Evolutionary conservation across 2,888 invertebrate species (phyloP).

Genomic region (Chymomyza procnemis): DNA sequence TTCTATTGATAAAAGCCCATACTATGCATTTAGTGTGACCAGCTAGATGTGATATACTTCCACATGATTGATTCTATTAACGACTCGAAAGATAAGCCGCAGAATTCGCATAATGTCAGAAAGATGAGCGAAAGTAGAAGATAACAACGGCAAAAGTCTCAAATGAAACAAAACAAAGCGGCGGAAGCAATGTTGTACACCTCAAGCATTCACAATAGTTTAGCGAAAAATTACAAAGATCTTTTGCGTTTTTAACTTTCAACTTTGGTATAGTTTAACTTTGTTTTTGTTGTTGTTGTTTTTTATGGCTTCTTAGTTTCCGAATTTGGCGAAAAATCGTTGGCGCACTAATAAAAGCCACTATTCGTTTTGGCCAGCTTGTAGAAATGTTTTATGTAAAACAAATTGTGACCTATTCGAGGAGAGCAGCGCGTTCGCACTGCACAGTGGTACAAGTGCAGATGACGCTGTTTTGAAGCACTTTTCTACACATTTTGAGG

Average conservation of each 20-base stretch:
- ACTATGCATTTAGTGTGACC: too few relatives aligned
- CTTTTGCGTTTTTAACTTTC: slow-evolving; percentile 3
- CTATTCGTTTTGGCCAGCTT: not conserved
- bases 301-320: not conserved
- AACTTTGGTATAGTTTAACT: slow-evolving; percentile 3
- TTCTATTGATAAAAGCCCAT: too few relatives aligned
- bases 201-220: slow-evolving; percentile 1
- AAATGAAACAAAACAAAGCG: too few relatives aligned
- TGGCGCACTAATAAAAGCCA: slow-evolving; percentile 4
- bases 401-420: not conserved
- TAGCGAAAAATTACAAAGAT: not conserved
- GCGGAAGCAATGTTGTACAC: too few relatives aligned
- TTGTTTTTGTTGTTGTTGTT: slow-evolving; percentile 9
- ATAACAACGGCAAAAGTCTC: too few relatives aligned
- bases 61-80: too few relatives aligned
- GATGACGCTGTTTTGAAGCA: not conserved
- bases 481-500: not conserved
- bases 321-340: slow-evolving; percentile 1
- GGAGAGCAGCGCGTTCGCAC: not conserved
- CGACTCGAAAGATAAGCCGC: too few relatives aligned
- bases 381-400: slow-evolving; percentile 15
- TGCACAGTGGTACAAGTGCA: not conserved
- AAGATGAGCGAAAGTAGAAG: too few relatives aligned
- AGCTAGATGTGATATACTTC: too few relatives aligned
- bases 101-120: too few relatives aligned